Percentiles rank a stretch among this genome's conserved stretches.
phyloP scores from a whole-genome alignment of 2,113 vertebrate genomes.

The Pagrus major region DNA sequence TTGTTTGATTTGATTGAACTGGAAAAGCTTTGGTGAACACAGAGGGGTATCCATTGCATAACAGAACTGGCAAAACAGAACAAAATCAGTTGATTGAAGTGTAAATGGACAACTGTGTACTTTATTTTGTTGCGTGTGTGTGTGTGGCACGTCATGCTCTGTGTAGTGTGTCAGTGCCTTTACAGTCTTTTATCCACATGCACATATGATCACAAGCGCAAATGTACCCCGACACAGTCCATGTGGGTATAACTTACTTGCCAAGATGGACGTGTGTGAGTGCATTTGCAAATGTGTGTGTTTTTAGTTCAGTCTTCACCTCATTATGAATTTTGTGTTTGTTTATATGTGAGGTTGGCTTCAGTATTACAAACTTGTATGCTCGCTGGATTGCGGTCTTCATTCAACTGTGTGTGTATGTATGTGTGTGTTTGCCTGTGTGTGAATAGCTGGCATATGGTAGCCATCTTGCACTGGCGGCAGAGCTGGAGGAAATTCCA shows the following conservation, averaged over 20 bases:
- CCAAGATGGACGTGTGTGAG: neutral
- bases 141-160: neutral
- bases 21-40: neutral
- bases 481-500: conserved; percentile 79
- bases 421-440: conserved; percentile 32
- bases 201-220: conserved; percentile 18
- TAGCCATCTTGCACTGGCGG: conserved; percentile 78
- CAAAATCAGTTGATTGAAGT: neutral
- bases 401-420: conserved; percentile 48
- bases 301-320: conserved; percentile 33
- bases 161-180: neutral
- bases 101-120: neutral
- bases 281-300: neutral
- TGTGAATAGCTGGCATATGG: conserved; percentile 81
- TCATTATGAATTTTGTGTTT: conserved; percentile 64
- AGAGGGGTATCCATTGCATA: neutral
- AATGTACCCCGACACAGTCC: neutral
- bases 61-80: neutral
- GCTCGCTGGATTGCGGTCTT: conserved; percentile 50
- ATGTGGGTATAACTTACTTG: neutral
- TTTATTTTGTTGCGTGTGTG: neutral
- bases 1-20: neutral
- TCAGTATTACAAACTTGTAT: conserved; percentile 57
- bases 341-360: conserved; percentile 65
- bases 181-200: neutral